Evolutionary conservation across 2,888 invertebrate species (phyloP), one percentile per base, ranked within the genome.

Genomic region (Salticus scenicus): DNA sequence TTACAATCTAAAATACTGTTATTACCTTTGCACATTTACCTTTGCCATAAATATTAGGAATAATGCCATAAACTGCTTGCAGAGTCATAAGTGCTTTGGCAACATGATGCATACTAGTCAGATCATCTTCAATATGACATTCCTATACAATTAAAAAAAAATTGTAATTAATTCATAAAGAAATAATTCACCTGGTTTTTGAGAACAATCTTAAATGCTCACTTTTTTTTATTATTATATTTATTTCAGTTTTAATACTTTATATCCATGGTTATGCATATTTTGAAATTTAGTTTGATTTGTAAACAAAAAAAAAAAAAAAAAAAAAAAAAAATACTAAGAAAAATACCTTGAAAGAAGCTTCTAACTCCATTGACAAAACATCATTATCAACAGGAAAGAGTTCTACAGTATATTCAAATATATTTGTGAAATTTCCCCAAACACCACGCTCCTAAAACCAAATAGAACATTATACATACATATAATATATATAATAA

Each of bases 331-430:
- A 7, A 37, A 51, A 51, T 51, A 14, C 17, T 14, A 17, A 70
- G 24, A 17, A 27, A 5, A 30, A 91, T 91, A 95, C 95, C 94
- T 94, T 91, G 89, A 94, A 97, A 27, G 95, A 94, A 89, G 94
- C 93, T 37, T 94, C 94, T 88, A 96, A 92, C 92, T 98, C 98
- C 94, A 98, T 95, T 0, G 98, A 97, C 89, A 98, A 93, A 12
- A 98, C 93, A 92, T 98, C 98, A 90, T 94, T 95, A 90, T 98
- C 98, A 89, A 98, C 94, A 0, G 98, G 97, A 90, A 96, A 96
- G 64, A 98, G 93, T 89, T 97, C 95, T 91, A 97, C 95, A 84
- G 94, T 94, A 89, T 97, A 95, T 92, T 98, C 97, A 89, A 96
- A 95, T 37, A 96, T 93, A 24, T 94, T 93, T 0, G 94, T 93